Conservation (phyloP, 2,888 invertebrate genomes). For the Bembecia ichneumoniformis region DNA sequence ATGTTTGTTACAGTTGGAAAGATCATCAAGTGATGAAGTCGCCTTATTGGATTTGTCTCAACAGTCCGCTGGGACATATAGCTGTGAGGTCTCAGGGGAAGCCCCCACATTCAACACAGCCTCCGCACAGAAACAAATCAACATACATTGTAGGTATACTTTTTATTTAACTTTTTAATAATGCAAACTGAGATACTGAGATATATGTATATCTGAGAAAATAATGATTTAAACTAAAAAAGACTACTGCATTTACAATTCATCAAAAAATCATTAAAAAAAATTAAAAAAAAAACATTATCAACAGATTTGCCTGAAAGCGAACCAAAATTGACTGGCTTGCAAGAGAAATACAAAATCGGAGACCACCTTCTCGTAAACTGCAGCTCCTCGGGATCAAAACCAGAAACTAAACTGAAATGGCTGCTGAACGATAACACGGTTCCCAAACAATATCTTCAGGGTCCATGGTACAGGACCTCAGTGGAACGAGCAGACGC, state of each 20-base stretch:
- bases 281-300: too few relatives aligned
- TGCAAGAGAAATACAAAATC: constrained; percentile 81
- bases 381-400: constrained; percentile 84
- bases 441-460: constrained; percentile 60
- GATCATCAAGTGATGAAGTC: constrained; percentile 74
- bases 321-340: constrained; percentile 83
- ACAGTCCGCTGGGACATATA: constrained; percentile 63
- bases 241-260: background rate
- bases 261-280: too few relatives aligned
- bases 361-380: constrained; percentile 83
- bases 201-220: too few relatives aligned
- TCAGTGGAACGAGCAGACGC: constrained; percentile 67
- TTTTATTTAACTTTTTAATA: background rate
- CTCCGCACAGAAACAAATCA: constrained; percentile 45
- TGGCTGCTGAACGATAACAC: constrained; percentile 88
- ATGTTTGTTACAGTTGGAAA: constrained; percentile 59
- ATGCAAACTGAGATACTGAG: background rate
- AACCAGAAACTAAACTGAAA: constrained; percentile 82
- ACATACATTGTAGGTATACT: constrained; percentile 54
- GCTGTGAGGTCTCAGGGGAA: constrained; percentile 71
- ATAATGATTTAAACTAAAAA: background rate
- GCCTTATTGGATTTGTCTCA: constrained; percentile 57
- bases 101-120: constrained; percentile 63
- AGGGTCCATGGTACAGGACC: constrained; percentile 63
- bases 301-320: constrained; percentile 82